Base-by-base conservation (phyloP, 2,888 invertebrate genomes). In the Melieria crassipennis region DNA sequence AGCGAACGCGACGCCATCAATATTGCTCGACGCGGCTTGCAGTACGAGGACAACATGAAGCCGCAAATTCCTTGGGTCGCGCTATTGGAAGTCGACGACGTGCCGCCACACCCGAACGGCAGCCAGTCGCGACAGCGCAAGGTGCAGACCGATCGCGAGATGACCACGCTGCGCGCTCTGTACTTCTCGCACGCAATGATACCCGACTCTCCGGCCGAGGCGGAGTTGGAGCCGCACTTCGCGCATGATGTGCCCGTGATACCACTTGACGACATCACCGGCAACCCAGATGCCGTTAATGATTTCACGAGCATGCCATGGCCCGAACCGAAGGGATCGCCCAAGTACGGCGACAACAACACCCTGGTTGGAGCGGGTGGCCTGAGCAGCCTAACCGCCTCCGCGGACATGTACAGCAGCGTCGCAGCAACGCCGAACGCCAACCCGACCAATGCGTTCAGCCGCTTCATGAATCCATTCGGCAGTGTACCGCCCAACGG, bases 261-360 rank as follows among this genome's bases (percentile, higher is more conserved):
- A 86, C 97, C 98, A 0, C 87, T 96, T 69, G 96, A 97, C 76
- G 98, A 98, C 87, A 90, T 93, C 5, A 92, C 93, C 0, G 95
- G 94, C 7, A 93, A 92, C 84, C 92, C 93, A 74, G 94, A 94
- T 80, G 92, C 92, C 75, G 89, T 93, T 16, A 93, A 92, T 81
- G 94, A 95, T 84, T 92, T 92, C 80, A 91, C 92, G 71, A 89
- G 88, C 69, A 90, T 92, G 84, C 91, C 93, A 0, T 95, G 95
- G 95, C 95, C 95, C 2, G 94, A 94, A 84, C 93, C 95, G 0
- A 94, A 94, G 83, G 91, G 91, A 10, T 89, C 90, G 6, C 89
- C 91, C 48, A 88, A 89, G 5, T 82, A 76, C 46, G 76, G 72
- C 7, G 85, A 85, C 57, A 72, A 13, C 56, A 61, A n/a, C n/a